A percentile compares a stretch with the other conserved stretches of the same genome.
Evolutionary conservation across 1,140 invertebrate species (phyloP).

Genomic region (Teleopsis dalmanni): DNA sequence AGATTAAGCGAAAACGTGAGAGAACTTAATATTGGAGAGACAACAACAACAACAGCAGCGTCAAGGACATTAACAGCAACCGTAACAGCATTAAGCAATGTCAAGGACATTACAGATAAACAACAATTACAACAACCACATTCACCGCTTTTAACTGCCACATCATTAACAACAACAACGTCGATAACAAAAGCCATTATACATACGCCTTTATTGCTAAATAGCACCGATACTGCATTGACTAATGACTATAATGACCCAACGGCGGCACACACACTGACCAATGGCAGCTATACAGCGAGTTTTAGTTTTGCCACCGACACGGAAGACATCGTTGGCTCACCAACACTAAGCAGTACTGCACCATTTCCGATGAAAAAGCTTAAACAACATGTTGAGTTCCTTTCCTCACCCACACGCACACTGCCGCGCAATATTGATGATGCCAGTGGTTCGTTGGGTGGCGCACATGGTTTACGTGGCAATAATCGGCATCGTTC

Average conservation of each 20-base stretch:
- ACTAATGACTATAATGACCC: no score
- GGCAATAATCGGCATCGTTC: neutral
- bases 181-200: neutral
- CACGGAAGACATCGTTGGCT: slow-evolving; percentile 13
- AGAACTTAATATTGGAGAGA: slow-evolving; percentile 3
- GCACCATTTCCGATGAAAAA: slow-evolving; percentile 23
- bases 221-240: no score
- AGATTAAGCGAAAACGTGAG: neutral
- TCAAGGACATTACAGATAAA: slow-evolving; percentile 9
- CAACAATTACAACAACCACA: slow-evolving; percentile 5
- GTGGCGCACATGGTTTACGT: neutral
- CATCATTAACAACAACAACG: slow-evolving; percentile 5
- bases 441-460: neutral
- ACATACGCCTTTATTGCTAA: neutral
- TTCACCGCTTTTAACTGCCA: neutral
- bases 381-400: slow-evolving; percentile 38
- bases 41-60: neutral
- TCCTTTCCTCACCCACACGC: slow-evolving; percentile 20
- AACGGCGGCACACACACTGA: slow-evolving; percentile 4
- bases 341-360: slow-evolving; percentile 12
- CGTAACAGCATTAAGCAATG: no score
- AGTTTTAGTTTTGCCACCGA: slow-evolving; percentile 13
- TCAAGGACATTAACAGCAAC: slow-evolving; percentile 11
- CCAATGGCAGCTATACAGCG: slow-evolving; percentile 13
- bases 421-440: neutral